Base-by-base conservation (phyloP, 2,888 invertebrate species). In the Cataglyphis altisquamis region DNA sequence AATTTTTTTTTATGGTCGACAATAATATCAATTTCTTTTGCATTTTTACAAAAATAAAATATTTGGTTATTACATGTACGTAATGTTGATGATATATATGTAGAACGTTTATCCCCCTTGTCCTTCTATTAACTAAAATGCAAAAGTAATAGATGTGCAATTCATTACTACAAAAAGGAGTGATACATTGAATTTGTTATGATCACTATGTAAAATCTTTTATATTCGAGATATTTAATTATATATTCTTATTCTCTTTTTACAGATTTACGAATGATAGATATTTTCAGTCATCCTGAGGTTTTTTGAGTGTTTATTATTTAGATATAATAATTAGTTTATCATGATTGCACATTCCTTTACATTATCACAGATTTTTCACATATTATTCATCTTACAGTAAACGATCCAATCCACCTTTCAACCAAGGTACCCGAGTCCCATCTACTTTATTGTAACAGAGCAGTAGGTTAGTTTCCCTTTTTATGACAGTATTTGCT, bases 311-410 rank as follows among this genome's bases (percentile, higher is more conserved):
- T 57, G 48, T 32, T 52, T 52, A 52, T 52, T n/a, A 52, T n/a
- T 52, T 52, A 52, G 8, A 52, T n/a, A 80, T 60, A 45, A 70
- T 63, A 75, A 66, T 67, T 84, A 74, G 41, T 68, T 85, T 68
- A 32, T 66, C 45, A 85, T 70, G 15, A 60, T 82, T 68, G 74
- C 74, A 84, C 72, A 18, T 86, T 81, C 41, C 74, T 74, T n/a
- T 60, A 68, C 39, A 83, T 88, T 80, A 67, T 89, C 78, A 87
- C 73, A 82, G 74, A 87, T 83, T 84, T 84, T 77, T 64, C 8
- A 48, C 84, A 75, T 89, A 88, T 86, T 86, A 83, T 90, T 91
- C 85, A 85, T 85, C 86, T 90, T 88, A 85, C 88, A 88, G 89
- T 89, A 88, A 90, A 86, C 85, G 85, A 86, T 85, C 85, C 86